phyloP scores from a whole-genome alignment of 2,888 invertebrate species.

The Lasioglossum malachurum region DNA sequence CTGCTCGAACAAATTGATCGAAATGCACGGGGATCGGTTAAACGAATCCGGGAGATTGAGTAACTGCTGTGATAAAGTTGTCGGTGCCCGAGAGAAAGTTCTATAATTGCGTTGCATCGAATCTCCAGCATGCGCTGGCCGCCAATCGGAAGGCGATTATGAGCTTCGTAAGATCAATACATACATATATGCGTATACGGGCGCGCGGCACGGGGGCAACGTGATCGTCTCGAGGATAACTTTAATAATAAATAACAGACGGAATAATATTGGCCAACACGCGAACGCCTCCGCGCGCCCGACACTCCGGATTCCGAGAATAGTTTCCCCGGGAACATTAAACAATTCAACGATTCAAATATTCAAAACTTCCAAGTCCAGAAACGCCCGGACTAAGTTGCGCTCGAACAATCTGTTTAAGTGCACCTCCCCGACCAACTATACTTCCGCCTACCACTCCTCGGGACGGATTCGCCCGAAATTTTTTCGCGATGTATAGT shows the following conservation, averaged over 20 bases:
- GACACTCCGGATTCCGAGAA: neutral
- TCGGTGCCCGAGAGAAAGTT: conserved; percentile 23
- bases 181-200: neutral
- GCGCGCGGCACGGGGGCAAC: neutral
- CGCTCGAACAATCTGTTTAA: neutral
- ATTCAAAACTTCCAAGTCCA: neutral
- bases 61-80: conserved; percentile 7
- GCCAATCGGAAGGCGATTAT: conserved; percentile 17
- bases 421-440: neutral
- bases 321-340: neutral
- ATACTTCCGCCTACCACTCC: neutral
- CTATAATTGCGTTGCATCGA: conserved; percentile 27
- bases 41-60: neutral
- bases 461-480: neutral
- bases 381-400: neutral
- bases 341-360: conserved; percentile 10
- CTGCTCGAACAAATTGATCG: neutral
- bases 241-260: neutral
- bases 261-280: neutral
- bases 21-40: conserved; percentile 3
- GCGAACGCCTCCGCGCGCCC: neutral
- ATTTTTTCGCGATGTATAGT: neutral
- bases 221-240: neutral
- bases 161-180: neutral
- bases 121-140: conserved; percentile 1